These are phyloP conservation scores for Tautogolabrus adspersus DNA, from an alignment of 2,113 vertebrate genomes.

Conservation along the genomic window DNA sequence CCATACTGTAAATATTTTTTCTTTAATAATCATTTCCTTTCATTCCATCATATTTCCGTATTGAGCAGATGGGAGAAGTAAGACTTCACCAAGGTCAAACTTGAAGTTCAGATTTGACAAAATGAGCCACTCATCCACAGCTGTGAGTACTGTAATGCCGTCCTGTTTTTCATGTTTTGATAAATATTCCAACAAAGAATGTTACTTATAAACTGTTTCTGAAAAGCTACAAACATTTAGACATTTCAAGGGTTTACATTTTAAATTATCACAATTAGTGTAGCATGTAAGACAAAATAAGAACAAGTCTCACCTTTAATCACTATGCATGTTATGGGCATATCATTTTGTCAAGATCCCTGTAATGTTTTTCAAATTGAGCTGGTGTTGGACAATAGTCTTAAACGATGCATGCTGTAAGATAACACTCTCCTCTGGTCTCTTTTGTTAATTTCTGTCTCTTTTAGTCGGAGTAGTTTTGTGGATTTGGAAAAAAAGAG, in stretches of 20 bases:
- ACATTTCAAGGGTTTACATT: too few species aligned
- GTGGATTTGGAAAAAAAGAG: conserved; percentile 9
- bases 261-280: not conserved
- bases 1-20: not conserved
- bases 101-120: conserved; percentile 98
- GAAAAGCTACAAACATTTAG: too few species aligned
- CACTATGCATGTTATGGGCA: conserved; percentile 5
- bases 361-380: conserved; percentile 4
- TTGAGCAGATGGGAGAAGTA: conserved; percentile 89
- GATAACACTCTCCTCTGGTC: not conserved
- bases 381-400: conserved; percentile 12
- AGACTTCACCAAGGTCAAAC: conserved; percentile 94
- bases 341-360: conserved; percentile 3
- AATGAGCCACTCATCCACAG: conserved; percentile 89
- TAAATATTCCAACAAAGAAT: not conserved
- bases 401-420: not conserved
- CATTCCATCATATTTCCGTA: not conserved
- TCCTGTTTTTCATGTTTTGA: not conserved
- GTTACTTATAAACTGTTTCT: not conserved
- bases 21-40: not conserved
- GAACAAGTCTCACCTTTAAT: too few species aligned
- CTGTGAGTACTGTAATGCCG: conserved; percentile 79
- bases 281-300: not conserved
- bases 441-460: conserved; percentile 32
- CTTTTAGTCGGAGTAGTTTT: conserved; percentile 74